Base-by-base conservation (phyloP, 1,140 invertebrate species). In the Samia ricini region DNA sequence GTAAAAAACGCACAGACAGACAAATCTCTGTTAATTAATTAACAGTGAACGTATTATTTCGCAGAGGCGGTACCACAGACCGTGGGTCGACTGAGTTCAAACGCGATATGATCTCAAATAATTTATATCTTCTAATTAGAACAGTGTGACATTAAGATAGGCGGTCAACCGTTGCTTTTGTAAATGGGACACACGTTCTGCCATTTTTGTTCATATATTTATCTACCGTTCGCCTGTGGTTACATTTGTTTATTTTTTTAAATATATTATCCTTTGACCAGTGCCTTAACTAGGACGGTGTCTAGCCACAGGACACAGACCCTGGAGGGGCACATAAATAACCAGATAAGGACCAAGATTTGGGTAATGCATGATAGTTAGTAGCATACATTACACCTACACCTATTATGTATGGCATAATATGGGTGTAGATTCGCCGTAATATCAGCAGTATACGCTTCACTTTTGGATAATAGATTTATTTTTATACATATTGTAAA, bases 91-190 rank as follows among this genome's bases (percentile, higher is more conserved):
- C n/a, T 10, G 58, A 60, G 58, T 48, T 60, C 20, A 55, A 23
- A 15, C 52, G 22, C 22, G 52, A 55, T 55, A 55, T 55, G 20
- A 55, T 55, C 52, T 55, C 52, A 55, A 55, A 55, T 55, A 55
- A 55, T 55, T 24, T 55, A 55, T 55, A 23, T 10, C 52, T 10
- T 55, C 52, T 55, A 55, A 55, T 55, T 55, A 55, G 52, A 55
- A 55, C 52, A 23, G 52, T 55, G 22, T 55, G 52, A 55, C 52
- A 55, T 55, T 55, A 55, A 55, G 52, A 55, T 55, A 55, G 52
- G 10, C 52, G 52, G 52, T 55, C 52, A 55, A 42, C 33, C 33
- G 33, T 42, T 42, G 52, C 21, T 51, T 21, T 51, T 51, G n/a
- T 51, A 51, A 51, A 51, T 51, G 21, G 50, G 48, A 7, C n/a